phyloP scores from a whole-genome alignment of 2,797 vertebrate species.

The Carduelis carduelis region DNA sequence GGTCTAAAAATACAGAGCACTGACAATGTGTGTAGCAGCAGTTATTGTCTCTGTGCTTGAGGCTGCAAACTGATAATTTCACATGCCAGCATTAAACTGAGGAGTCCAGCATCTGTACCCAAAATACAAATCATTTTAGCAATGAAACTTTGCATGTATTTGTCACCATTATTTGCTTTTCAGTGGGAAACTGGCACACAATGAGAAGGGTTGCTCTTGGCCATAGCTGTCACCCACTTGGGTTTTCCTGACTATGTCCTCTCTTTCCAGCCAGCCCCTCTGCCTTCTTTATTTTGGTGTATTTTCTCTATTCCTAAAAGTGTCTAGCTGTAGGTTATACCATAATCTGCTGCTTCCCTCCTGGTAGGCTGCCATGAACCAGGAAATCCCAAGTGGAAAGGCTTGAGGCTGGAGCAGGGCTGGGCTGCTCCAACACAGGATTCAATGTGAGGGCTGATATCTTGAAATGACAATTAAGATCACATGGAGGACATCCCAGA shows the following conservation, averaged over 20 bases:
- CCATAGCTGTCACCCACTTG: background rate
- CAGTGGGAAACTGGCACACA: background rate
- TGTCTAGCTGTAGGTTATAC: background rate
- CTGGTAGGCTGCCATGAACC: background rate
- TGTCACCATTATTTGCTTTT: background rate
- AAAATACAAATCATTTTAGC: background rate
- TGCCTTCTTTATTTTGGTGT: background rate
- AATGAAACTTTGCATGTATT: background rate
- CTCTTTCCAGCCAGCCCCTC: background rate
- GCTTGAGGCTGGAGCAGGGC: background rate
- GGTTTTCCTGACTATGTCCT: background rate
- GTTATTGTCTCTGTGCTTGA: conserved; percentile 1
- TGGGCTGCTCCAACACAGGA: background rate
- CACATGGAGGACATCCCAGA: background rate
- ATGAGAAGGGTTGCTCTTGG: background rate
- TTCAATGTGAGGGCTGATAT: background rate
- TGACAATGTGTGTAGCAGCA: background rate
- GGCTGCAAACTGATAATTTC: background rate
- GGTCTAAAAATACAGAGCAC: conserved; percentile 46
- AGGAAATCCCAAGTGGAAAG: background rate
- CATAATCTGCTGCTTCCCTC: background rate
- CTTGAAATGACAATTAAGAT: background rate
- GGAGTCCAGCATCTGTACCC: background rate
- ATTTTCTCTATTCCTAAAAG: background rate
- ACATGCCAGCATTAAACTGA: background rate